phyloP scores from a whole-genome alignment of 1,140 invertebrate genomes.

The Chelonus insularis region DNA sequence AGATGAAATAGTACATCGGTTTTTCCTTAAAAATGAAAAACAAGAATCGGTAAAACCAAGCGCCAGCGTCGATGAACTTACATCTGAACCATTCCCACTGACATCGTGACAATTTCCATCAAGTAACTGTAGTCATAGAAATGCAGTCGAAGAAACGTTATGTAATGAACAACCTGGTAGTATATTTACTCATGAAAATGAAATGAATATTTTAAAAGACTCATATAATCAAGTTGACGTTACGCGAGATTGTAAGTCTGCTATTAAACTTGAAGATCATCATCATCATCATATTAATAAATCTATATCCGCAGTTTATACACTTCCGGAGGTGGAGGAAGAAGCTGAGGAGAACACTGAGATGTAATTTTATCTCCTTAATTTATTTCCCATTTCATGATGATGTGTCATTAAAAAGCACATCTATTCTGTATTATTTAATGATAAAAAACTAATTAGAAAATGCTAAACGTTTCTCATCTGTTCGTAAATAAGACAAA shows the following conservation, averaged over 20 bases:
- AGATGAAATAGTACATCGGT: constrained; percentile 83
- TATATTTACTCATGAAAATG: constrained; percentile 59
- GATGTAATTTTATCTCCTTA: too few relatives aligned
- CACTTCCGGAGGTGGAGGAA: constrained; percentile 66
- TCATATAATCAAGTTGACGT: constrained; percentile 57
- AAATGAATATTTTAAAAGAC: constrained; percentile 57
- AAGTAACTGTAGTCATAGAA: constrained; percentile 65
- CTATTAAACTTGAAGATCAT: constrained; percentile 54
- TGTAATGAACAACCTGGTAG: constrained; percentile 65
- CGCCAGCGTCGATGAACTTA: constrained; percentile 62
- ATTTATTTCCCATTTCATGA: too few relatives aligned
- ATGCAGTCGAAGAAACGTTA: constrained; percentile 68
- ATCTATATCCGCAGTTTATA: constrained; percentile 64
- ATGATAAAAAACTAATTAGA: too few relatives aligned
- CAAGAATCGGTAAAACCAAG: constrained; percentile 56
- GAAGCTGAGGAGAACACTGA: constrained; percentile 67
- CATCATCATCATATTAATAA: too few relatives aligned
- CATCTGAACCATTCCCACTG: constrained; percentile 62
- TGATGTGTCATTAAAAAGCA: too few relatives aligned
- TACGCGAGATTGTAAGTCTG: constrained; percentile 55
- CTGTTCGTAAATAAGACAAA: too few relatives aligned
- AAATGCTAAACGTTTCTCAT: too few relatives aligned
- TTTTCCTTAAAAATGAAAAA: constrained; percentile 67
- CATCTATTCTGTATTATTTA: too few relatives aligned
- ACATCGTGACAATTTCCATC: constrained; percentile 71